Evolutionary conservation across 2,113 vertebrate genomes (phyloP), one percentile per base, ranked within the genome.

Genomic region (Embiotoca jacksoni): DNA sequence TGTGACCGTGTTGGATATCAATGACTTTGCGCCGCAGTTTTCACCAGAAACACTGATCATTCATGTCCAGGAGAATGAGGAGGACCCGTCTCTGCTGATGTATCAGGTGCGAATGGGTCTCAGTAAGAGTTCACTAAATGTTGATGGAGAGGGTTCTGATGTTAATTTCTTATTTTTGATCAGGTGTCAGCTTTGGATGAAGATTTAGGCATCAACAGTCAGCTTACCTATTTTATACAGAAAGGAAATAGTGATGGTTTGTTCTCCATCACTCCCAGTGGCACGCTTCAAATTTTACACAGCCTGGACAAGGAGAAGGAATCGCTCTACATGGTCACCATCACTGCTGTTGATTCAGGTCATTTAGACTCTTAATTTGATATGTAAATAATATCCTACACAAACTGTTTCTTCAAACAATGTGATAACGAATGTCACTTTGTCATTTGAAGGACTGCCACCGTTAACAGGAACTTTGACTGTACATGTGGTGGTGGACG

Each of bases 341-440:
- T 94, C 35, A 88, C 83, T 23, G 92, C 93, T 73, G 89, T 92
- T 61, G 94, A 95, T 88, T 92, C 93, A 92, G 94, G 94, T 95
- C 83, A 87, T 60, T 31, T 9, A 15, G 10, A 54, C 2, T 30
- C 31, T 46, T 37, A 10, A 62, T 49, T 31, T 5, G n/a, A 6
- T 52, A 16, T 16, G 8, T 32, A 41, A 35, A 60, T 49, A 30
- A 44, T 30, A 35, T 2, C 10, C 4, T 44, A 44, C 13, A 11
- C 1, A 11, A 44, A 62, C 1, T 2, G 36, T 56, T 59, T 23
- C 30, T 46, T 23, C 52, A 35, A 44, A 75, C 11, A 35, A 6
- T 47, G 47, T 62, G 6, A 33, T 56, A 37, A 55, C 57, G 2
- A 69, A 30, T 66, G 2, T 30, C 14, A 11, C 16, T 69, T 69